These are phyloP conservation scores for Nymphalis urticae DNA, from an alignment of 2,888 invertebrate genomes.

Conservation along the genomic window DNA sequence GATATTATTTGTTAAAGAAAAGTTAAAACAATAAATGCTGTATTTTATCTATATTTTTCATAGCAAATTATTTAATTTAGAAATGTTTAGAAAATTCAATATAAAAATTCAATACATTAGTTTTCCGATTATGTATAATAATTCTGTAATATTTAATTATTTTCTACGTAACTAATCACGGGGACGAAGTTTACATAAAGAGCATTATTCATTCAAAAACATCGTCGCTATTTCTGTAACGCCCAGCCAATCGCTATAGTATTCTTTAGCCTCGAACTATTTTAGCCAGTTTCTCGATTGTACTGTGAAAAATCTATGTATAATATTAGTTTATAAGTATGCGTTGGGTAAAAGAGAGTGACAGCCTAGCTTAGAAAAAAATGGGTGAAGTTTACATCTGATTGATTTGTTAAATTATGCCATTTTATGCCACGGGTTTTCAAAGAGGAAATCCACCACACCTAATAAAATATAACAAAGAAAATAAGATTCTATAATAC, in stretches of 20 bases:
- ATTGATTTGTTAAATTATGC: too few species aligned
- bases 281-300: constrained; percentile 58
- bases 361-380: neutral
- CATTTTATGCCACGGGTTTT: too few species aligned
- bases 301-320: constrained; percentile 42
- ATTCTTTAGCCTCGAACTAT: constrained; percentile 63
- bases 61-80: too few species aligned
- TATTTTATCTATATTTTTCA: too few species aligned
- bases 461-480: too few species aligned
- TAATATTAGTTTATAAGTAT: constrained; percentile 13
- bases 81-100: too few species aligned
- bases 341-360: neutral
- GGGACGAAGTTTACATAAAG: constrained; percentile 31
- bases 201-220: constrained; percentile 49
- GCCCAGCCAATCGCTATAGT: constrained; percentile 61
- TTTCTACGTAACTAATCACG: constrained; percentile 5
- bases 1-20: too few species aligned
- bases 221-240: constrained; percentile 57
- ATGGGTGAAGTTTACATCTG: too few species aligned
- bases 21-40: too few species aligned
- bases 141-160: constrained; percentile 2
- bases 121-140: neutral
- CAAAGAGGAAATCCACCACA: too few species aligned
- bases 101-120: neutral
- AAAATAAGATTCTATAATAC: too few species aligned